Evolutionary conservation across 2,888 invertebrate species (phyloP), one percentile per base, ranked within the genome.

Genomic region (Troides oblongomaculatus): DNA sequence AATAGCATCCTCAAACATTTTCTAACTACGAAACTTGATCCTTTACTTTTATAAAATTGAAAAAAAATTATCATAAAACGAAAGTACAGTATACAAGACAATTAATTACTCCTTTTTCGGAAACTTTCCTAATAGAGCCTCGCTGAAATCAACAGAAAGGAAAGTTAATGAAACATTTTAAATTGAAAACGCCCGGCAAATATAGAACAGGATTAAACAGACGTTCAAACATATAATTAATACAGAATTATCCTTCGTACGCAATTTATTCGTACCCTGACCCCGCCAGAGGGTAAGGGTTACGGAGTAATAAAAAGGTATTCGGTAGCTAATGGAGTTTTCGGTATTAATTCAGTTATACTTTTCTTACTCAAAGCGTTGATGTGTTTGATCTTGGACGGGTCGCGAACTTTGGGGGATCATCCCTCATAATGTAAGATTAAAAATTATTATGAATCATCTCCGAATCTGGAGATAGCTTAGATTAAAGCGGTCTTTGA

Each of bases 261-360:
- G 56, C 57, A 61, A 69, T 64, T 64, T 53, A 62, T 65, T 46
- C 61, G 58, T 64, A 36, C 18, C 50, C 46, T 46, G 46, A 46
- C 46, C 46, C 46, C 36, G 56, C 14, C 30, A 56, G 39, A n/a
- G 56, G 61, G 36, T 66, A 70, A 66, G 69, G 62, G 62, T 66
- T 70, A 12, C 36, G 46, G n/a, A 59, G 62, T 66, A 62, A 70
- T 70, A 66, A 70, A 69, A 70, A 66, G 65, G 58, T 66, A 57
- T 66, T 70, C 66, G 59, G 36, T 50, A 58, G 58, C 57, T 70
- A 70, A 70, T 70, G 62, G 62, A 70, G 66, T 70, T 70, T 62
- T 39, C 61, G 62, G 43, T 70, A 14, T 36, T 64, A 64, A 68
- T 68, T 64, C 59, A 60, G 59, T 66, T 66, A 66, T 25, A 66